A percentile compares a stretch with the other conserved stretches of the same genome.
Conservation (phyloP, 2,113 vertebrate genomes). For the Xiphorhynchus elegans region DNA sequence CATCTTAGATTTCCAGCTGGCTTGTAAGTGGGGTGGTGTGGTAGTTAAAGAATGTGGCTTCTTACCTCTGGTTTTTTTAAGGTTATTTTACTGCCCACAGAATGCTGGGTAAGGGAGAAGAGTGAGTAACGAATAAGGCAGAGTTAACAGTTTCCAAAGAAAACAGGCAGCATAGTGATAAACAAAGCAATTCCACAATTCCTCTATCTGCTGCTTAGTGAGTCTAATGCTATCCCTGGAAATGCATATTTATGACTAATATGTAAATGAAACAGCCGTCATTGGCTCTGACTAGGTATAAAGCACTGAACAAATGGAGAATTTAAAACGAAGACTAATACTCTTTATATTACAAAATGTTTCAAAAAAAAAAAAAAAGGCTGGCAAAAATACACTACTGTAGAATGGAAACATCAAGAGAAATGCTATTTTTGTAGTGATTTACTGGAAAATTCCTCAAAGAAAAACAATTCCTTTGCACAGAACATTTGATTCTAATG, state of each 20-base stretch:
- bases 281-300: background rate
- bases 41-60: background rate
- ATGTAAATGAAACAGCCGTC: background rate
- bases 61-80: background rate
- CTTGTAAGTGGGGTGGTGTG: background rate
- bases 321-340: background rate
- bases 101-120: background rate
- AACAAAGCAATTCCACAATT: background rate
- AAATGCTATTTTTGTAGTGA: constrained; percentile 10
- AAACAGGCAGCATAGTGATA: background rate
- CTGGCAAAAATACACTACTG: background rate
- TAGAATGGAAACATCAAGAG: constrained; percentile 25
- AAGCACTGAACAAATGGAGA: background rate
- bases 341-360: constrained; percentile 23
- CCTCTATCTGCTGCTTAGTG: background rate
- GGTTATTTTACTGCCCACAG: background rate
- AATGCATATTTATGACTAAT: background rate
- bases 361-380: background rate
- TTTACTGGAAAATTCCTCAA: constrained; percentile 31
- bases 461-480: constrained; percentile 36
- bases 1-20: background rate
- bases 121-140: background rate
- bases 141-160: background rate
- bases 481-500: background rate
- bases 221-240: background rate